Percentiles rank a stretch among this genome's conserved stretches.
phyloP scores from a whole-genome alignment of 2,797 vertebrate species.

The Fistularia commersonii region DNA sequence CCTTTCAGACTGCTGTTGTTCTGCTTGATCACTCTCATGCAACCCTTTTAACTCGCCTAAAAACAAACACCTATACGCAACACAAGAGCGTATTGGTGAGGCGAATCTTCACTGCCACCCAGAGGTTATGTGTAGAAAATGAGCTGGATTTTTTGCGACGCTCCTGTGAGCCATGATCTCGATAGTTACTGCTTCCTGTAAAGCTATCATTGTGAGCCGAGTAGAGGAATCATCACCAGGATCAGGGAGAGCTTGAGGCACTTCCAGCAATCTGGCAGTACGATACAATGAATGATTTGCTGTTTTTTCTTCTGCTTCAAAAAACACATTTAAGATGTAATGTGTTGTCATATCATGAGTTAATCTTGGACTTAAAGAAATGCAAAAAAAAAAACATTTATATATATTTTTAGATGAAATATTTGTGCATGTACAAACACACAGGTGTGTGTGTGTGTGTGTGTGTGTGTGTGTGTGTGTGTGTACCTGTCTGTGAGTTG shows the following conservation, averaged over 20 bases:
- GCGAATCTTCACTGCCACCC: constrained; percentile 66
- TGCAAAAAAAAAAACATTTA: too few species aligned
- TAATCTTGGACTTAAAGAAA: too few species aligned
- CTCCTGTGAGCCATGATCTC: constrained; percentile 3
- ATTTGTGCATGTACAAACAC: constrained; percentile 2
- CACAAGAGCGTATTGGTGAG: constrained; percentile 9
- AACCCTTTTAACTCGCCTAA: neutral
- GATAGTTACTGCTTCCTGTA: constrained; percentile 4
- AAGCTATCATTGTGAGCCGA: constrained; percentile 10
- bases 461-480: neutral
- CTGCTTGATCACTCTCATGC: constrained; percentile 32
- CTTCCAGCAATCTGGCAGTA: too few species aligned
- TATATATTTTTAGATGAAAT: too few species aligned
- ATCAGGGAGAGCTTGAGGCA: too few species aligned
- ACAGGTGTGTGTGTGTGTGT: neutral
- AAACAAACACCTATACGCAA: constrained; percentile 8
- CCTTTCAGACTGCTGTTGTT: constrained; percentile 27
- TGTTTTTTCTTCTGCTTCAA: too few species aligned
- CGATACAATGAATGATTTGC: too few species aligned
- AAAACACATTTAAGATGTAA: too few species aligned
- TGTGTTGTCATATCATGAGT: too few species aligned
- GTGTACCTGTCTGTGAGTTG: neutral
- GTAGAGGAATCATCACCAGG: too few species aligned
- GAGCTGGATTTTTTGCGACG: neutral
- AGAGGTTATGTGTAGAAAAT: constrained; percentile 24